Percentiles rank a stretch among this genome's conserved stretches.
Conservation (phyloP, 2,113 vertebrate species). For the Ictalurus furcatus region DNA sequence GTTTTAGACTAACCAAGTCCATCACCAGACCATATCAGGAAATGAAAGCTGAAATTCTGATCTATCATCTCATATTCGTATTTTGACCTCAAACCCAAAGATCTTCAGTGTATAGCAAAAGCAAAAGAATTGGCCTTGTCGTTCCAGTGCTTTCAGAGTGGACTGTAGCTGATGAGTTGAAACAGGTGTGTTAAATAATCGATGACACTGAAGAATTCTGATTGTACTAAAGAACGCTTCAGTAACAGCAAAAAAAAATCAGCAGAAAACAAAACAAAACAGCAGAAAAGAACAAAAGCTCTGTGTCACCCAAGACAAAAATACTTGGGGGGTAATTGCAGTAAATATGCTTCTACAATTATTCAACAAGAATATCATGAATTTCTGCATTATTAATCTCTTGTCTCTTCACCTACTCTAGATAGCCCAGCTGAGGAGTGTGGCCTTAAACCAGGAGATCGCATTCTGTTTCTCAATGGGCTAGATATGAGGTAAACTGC, state of each 20-base stretch:
- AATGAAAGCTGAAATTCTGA: background rate
- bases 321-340: background rate
- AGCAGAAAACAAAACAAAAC: background rate
- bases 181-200: background rate
- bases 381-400: slow-evolving; percentile 36
- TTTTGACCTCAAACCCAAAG: background rate
- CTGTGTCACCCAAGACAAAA: background rate
- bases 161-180: background rate
- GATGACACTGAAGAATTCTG: background rate
- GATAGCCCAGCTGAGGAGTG: slow-evolving; percentile 95
- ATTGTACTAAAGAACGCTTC: background rate
- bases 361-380: background rate
- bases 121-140: background rate
- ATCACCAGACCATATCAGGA: background rate
- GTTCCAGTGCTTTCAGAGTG: background rate
- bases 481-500: slow-evolving; percentile 94
- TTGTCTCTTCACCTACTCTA: slow-evolving; percentile 56
- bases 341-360: background rate
- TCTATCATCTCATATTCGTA: background rate
- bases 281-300: background rate
- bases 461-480: slow-evolving; percentile 95
- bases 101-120: background rate
- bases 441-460: slow-evolving; percentile 88
- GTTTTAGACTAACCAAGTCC: background rate
- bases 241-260: background rate